Percentiles rank a stretch among this genome's conserved stretches.
phyloP scores from a whole-genome alignment of 2,797 vertebrate genomes.

The Microcaecilia unicolor region DNA sequence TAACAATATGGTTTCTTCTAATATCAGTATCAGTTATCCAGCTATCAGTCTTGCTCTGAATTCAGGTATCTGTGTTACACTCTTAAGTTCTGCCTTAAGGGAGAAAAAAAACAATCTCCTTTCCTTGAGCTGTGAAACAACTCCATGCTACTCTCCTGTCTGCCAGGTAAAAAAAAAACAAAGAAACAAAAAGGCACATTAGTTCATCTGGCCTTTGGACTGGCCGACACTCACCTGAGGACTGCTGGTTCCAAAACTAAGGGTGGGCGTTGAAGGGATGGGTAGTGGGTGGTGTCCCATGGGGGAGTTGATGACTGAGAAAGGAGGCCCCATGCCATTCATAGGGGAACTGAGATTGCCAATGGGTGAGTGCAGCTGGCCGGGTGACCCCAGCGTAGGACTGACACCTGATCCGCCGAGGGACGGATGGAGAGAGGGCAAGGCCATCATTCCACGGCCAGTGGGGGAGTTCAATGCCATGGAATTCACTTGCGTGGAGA shows the following conservation, averaged over 20 bases:
- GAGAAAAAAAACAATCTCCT: too few species aligned
- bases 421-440: conserved; percentile 70
- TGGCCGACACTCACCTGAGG: conserved; percentile 92
- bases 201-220: fast-evolving
- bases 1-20: too few species aligned
- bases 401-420: conserved; percentile 64
- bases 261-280: conserved; percentile 68
- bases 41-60: too few species aligned
- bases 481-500: conserved; percentile 75
- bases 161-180: too few species aligned
- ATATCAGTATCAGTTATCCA: too few species aligned
- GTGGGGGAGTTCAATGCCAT: conserved; percentile 76
- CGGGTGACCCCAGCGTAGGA: conserved; percentile 69
- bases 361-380: conserved; percentile 88
- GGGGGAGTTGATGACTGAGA: conserved; percentile 93
- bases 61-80: too few species aligned
- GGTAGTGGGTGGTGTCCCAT: conserved; percentile 89
- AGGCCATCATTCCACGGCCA: conserved; percentile 74
- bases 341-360: conserved; percentile 79
- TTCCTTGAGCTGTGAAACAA: too few species aligned
- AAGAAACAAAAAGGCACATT: too few species aligned
- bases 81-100: too few species aligned
- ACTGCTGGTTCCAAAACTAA: conserved; percentile 83
- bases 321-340: conserved; percentile 68
- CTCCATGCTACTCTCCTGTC: too few species aligned